phyloP scores from a whole-genome alignment of 2,797 vertebrate species.

The Peromyscus attwateri region DNA sequence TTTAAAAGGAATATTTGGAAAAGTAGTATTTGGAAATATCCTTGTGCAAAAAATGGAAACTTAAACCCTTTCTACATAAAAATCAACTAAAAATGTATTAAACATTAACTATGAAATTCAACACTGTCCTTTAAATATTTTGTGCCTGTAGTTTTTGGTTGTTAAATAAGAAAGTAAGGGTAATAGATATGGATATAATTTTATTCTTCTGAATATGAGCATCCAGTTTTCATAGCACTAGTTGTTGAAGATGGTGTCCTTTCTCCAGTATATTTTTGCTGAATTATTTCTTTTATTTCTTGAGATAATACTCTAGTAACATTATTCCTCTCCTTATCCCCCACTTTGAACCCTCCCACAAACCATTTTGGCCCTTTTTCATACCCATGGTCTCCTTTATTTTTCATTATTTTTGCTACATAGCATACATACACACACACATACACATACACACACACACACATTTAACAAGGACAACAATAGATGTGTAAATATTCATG shows the following conservation, averaged over 20 bases:
- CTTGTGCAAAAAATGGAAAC: not conserved
- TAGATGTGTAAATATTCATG: not conserved
- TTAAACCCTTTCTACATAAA: not conserved
- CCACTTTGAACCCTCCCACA: no score
- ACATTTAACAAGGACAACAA: not conserved
- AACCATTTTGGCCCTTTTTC: not conserved
- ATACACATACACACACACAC: not conserved
- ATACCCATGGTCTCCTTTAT: not conserved
- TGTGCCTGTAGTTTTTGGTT: not conserved
- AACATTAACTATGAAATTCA: not conserved
- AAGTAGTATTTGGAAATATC: not conserved
- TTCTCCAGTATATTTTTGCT: not conserved
- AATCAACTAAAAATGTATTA: not conserved
- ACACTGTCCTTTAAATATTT: not conserved
- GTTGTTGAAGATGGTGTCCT: not conserved
- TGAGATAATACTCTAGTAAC: not conserved
- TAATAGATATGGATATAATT: not conserved
- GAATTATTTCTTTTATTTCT: not conserved
- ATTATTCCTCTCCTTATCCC: no score
- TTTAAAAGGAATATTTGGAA: not conserved
- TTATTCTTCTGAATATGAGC: not conserved
- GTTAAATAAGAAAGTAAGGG: not conserved
- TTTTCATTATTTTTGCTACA: not conserved
- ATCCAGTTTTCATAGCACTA: not conserved
- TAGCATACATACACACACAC: not conserved